Percentiles rank a stretch among this genome's conserved stretches.
Evolutionary conservation across 1,140 invertebrate species (phyloP).

Genomic region (Myzus persicae): DNA sequence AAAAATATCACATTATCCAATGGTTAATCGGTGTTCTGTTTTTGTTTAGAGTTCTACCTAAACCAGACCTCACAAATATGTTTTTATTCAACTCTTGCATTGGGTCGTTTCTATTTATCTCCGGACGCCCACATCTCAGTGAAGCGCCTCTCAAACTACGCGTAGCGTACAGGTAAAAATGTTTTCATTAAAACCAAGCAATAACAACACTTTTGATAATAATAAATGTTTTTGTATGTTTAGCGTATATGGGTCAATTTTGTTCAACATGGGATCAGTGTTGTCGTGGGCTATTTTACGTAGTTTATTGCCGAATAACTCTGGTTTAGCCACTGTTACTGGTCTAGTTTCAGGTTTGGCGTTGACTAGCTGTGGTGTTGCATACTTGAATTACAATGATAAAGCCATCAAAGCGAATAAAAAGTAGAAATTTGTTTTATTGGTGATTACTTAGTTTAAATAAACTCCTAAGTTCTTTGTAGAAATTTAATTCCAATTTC

Average conservation of each 20-base stretch:
- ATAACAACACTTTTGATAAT: background rate
- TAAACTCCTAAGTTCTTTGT: slow-evolving; percentile 29
- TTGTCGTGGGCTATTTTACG: slow-evolving; percentile 76
- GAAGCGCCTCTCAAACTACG: slow-evolving; percentile 3
- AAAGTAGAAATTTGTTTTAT: background rate
- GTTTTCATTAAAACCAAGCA: background rate
- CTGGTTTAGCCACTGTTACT: slow-evolving; percentile 69
- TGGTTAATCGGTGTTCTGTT: slow-evolving; percentile 34
- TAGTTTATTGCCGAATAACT: slow-evolving; percentile 72
- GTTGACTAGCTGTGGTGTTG: slow-evolving; percentile 62
- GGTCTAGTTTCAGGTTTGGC: slow-evolving; percentile 70
- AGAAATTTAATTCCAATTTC: slow-evolving; percentile 29
- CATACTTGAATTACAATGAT: slow-evolving; percentile 34
- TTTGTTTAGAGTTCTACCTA: background rate
- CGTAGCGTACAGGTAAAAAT: slow-evolving; percentile 13
- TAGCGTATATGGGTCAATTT: slow-evolving; percentile 71
- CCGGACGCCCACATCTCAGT: slow-evolving; percentile 20
- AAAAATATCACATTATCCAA: background rate
- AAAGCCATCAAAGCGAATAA: slow-evolving; percentile 7
- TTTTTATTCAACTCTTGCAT: slow-evolving; percentile 31
- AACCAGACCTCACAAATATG: slow-evolving; percentile 42
- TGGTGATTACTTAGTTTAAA: background rate
- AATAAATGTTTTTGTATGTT: slow-evolving; percentile 58
- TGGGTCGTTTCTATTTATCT: slow-evolving; percentile 27
- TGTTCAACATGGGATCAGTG: slow-evolving; percentile 78